phyloP scores from a whole-genome alignment of 1,140 invertebrate genomes.

The Drosophila dunni region DNA sequence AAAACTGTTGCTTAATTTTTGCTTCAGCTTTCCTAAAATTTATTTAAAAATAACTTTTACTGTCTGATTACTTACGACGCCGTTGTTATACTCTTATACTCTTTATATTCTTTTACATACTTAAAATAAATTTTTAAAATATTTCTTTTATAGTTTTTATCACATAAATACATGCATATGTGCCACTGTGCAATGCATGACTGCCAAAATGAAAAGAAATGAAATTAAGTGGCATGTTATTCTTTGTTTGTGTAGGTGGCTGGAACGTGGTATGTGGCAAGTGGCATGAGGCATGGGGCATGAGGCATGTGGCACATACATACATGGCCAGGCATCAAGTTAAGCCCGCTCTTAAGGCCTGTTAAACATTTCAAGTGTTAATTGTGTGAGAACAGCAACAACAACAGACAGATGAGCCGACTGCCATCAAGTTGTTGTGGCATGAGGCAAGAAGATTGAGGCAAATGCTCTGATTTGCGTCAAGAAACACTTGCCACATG shows the following conservation, averaged over 20 bases:
- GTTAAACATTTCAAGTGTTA: slow-evolving; percentile 74
- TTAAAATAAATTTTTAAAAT: no score
- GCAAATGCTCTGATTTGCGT: slow-evolving; percentile 23
- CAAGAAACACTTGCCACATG: slow-evolving; percentile 18
- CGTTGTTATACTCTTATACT: no score
- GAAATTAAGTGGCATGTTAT: slow-evolving; percentile 78
- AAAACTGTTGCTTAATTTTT: no score
- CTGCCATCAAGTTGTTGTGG: background rate
- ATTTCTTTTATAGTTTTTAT: no score
- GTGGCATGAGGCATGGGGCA: slow-evolving; percentile 18
- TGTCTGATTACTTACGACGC: no score
- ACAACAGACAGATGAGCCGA: slow-evolving; percentile 11
- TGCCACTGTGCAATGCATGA: slow-evolving; percentile 48
- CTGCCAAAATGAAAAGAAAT: slow-evolving; percentile 70
- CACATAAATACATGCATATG: background rate
- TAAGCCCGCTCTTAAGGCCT: slow-evolving; percentile 62
- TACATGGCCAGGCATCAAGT: slow-evolving; percentile 31
- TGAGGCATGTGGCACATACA: slow-evolving; percentile 17
- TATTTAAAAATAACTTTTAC: no score
- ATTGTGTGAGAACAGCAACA: slow-evolving; percentile 75
- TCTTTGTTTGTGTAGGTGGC: slow-evolving; percentile 36
- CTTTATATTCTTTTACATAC: no score
- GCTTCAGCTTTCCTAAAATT: no score
- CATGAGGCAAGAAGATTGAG: background rate
- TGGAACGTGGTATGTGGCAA: slow-evolving; percentile 40